Base-by-base conservation (phyloP, 1,140 invertebrate species). In the Copidosoma floridanum region DNA sequence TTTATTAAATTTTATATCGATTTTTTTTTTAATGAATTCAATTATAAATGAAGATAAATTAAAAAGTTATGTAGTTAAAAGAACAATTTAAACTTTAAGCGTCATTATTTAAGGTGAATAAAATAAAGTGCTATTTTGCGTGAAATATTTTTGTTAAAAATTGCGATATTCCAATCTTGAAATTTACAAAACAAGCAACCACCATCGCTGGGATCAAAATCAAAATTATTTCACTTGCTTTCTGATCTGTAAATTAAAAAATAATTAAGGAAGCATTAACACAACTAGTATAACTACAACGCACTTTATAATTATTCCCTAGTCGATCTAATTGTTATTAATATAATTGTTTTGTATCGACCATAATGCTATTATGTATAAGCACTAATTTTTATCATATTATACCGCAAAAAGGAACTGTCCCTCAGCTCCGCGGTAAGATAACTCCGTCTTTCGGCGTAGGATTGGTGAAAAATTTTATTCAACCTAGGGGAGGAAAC, bases 281-380 rank as follows among this genome's bases (percentile, higher is more conserved):
- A 48, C 16, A 37, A 53, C 11, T 54, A 60, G 23, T 1, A 47
- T 53, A 29, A 50, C 5, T 54, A 35, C 38, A 21, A 18, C 32
- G 54, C 16, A 40, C 40, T 38, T 61, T 61, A 56, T 61, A 50
- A 16, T 62, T 56, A 44, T 51, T 47, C 53, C 60, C 60, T 56
- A 56, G 60, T 62, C 53, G 37, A n/a, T 21, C 29, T 50, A 57
- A 57, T 44, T 46, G 46, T 56, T 62, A 62, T 44, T 62, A 56
- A 41, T n/a, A n/a, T 62, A 43, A 56, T 62, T 56, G 40, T 56
- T 62, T 51, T 44, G 52, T 51, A n/a, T n/a, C n/a, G n/a, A n/a
- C n/a, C n/a, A n/a, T n/a, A n/a, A n/a, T n/a, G n/a, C n/a, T n/a
- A 56, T 50, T 43, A 41, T 27, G 18, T 56, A 43, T n/a, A 8